Percentiles rank a stretch among this genome's conserved stretches.
Evolutionary conservation across 35 echinoderm and acorn worm species (phyloP).

Genomic region (Heliocidaris tuberculata): DNA sequence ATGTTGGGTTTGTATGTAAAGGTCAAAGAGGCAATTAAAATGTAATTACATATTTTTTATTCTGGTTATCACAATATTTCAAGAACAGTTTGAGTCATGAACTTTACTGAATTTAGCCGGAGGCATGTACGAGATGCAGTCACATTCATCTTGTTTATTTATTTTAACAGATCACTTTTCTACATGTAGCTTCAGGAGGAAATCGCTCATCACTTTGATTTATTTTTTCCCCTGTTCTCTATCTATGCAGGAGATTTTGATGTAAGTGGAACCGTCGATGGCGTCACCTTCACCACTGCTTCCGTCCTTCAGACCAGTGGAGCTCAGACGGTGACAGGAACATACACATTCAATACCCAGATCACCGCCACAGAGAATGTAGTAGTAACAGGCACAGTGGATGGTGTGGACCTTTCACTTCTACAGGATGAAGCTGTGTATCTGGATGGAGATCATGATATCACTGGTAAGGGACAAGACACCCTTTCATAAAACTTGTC

Average conservation of each 20-base stretch:
- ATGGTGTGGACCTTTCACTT: constrained; percentile 29
- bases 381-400: neutral
- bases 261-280: constrained; percentile 24
- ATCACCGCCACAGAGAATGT: neutral
- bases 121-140: too few relatives aligned
- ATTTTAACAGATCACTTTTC: neutral
- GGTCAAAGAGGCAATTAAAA: too few relatives aligned
- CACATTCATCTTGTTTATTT: neutral
- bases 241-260: neutral
- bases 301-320: neutral
- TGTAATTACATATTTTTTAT: too few relatives aligned
- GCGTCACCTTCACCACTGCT: neutral
- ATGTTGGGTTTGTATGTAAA: too few relatives aligned
- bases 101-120: too few relatives aligned
- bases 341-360: neutral
- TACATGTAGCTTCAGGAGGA: neutral
- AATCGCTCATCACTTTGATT: too few relatives aligned
- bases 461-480: constrained; percentile 12
- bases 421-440: constrained; percentile 3
- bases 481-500: too few relatives aligned
- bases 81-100: too few relatives aligned
- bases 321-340: constrained; percentile 22
- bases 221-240: too few relatives aligned
- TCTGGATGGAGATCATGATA: constrained; percentile 23
- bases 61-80: too few relatives aligned